A percentile compares a stretch with the other conserved stretches of the same genome.
These are phyloP conservation scores for Bilobella aurantiaca DNA, from an alignment of 1,140 invertebrate genomes.

Conservation along the genomic window DNA sequence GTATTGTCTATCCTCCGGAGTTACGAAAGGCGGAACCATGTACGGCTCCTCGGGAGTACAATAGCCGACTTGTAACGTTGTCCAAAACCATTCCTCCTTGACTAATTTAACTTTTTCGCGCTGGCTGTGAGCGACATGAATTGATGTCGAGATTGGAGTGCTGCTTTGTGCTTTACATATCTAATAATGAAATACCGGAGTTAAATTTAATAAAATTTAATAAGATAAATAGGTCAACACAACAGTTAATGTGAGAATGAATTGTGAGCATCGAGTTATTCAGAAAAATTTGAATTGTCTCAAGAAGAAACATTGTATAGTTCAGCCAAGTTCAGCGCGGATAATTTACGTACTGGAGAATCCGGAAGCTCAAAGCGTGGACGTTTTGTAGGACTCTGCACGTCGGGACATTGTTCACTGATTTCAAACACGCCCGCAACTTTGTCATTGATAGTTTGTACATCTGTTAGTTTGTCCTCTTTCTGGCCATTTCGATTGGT, in stretches of 20 bases:
- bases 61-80: conserved; percentile 86
- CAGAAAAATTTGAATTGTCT: no score
- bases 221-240: no score
- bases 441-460: no score
- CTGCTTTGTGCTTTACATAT: not conserved
- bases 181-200: not conserved
- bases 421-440: conserved; percentile 7
- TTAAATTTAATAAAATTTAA: no score
- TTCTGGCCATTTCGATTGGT: not conserved
- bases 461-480: no score
- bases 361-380: conserved; percentile 33
- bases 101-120: conserved; percentile 53
- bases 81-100: conserved; percentile 95
- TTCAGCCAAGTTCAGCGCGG: not conserved
- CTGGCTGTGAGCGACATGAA: not conserved
- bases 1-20: no score
- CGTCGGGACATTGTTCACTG: not conserved
- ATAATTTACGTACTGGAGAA: no score
- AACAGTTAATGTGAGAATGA: no score
- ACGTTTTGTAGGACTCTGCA: conserved; percentile 25
- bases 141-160: not conserved
- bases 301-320: no score
- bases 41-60: conserved; percentile 82
- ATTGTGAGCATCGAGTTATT: no score
- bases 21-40: conserved; percentile 44